Percentiles rank a stretch among this genome's conserved stretches.
phyloP scores from a whole-genome alignment of 2,888 invertebrate genomes.

The Drosophila yooni region DNA sequence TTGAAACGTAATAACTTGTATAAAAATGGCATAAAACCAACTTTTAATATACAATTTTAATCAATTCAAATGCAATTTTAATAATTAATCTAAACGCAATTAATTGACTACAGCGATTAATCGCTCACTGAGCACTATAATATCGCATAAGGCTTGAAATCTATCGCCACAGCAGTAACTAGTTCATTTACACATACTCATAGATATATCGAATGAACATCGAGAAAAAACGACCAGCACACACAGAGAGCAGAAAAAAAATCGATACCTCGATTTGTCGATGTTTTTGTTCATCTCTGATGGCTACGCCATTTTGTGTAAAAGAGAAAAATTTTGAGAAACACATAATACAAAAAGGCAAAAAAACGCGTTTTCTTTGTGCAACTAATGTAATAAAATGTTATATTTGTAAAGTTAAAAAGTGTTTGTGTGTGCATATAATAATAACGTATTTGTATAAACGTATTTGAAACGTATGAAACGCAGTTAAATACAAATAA shows the following conservation, averaged over 20 bases:
- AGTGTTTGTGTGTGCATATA: conserved; percentile 5
- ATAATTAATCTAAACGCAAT: not conserved
- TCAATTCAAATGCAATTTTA: not conserved
- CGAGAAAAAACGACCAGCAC: not conserved
- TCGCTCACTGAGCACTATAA: not conserved
- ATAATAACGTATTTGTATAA: not conserved
- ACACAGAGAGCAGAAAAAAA: not conserved
- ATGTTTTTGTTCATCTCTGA: conserved; percentile 34
- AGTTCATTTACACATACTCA: not conserved
- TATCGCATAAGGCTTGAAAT: too few species aligned
- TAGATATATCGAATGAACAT: conserved; percentile 13
- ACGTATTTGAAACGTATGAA: not conserved
- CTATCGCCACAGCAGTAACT: not conserved
- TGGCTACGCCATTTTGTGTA: conserved; percentile 65
- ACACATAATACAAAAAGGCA: conserved; percentile 15
- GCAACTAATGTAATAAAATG: conserved; percentile 6
- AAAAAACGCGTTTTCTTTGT: conserved; percentile 19
- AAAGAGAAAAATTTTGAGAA: conserved; percentile 60
- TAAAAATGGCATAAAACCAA: not conserved
- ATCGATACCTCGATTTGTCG: conserved; percentile 5
- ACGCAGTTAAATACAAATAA: not conserved
- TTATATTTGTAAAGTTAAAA: conserved; percentile 1
- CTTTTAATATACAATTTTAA: not conserved
- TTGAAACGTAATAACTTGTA: not conserved
- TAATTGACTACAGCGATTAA: not conserved